Conservation (phyloP, 2,113 vertebrate genomes). For the Theristicus caerulescens region DNA sequence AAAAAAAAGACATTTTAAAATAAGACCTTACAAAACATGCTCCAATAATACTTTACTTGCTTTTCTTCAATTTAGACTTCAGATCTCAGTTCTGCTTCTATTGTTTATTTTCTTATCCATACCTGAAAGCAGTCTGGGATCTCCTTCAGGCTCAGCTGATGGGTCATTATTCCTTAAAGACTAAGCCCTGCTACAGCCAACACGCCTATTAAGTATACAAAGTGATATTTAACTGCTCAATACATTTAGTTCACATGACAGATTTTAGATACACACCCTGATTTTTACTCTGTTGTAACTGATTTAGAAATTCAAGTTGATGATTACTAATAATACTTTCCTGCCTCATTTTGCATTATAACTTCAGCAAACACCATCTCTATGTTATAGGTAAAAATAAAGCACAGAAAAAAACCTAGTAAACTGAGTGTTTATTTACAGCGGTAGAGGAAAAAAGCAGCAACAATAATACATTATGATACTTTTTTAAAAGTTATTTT, state of each 20-base stretch:
- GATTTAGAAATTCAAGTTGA: neutral
- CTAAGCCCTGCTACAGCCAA: neutral
- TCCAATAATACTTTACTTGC: neutral
- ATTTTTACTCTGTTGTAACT: neutral
- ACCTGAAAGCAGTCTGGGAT: neutral
- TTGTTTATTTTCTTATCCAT: neutral
- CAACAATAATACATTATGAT: neutral
- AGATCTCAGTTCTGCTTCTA: neutral
- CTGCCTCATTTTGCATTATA: neutral
- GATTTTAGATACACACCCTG: neutral
- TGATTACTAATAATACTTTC: neutral
- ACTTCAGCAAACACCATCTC: neutral
- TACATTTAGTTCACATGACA: neutral
- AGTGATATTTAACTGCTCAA: neutral
- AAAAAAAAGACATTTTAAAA: neutral
- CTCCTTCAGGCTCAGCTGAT: neutral
- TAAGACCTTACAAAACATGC: neutral
- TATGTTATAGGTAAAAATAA: neutral
- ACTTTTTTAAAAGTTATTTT: neutral
- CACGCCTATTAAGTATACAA: neutral
- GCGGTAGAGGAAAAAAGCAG: neutral
- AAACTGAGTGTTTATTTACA: neutral
- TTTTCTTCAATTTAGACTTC: neutral
- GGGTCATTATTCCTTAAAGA: neutral
- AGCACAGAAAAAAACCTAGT: neutral